These are phyloP conservation scores for Lepilemur septentrionalis DNA, from an alignment of 2,797 vertebrate species.

Conservation along the genomic window DNA sequence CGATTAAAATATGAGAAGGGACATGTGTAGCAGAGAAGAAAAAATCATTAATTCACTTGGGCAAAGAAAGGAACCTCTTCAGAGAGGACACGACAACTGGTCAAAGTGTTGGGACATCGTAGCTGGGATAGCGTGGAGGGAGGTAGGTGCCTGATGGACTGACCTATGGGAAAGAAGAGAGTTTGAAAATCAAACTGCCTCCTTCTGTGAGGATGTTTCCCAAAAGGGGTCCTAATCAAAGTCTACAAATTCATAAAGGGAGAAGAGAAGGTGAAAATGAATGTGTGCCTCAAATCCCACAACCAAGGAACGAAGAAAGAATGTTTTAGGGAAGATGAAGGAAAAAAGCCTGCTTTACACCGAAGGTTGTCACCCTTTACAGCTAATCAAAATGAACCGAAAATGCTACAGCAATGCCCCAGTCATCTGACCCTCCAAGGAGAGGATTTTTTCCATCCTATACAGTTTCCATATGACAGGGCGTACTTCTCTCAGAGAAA, in stretches of 20 bases:
- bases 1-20: neutral
- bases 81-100: neutral
- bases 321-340: neutral
- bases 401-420: neutral
- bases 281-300: neutral
- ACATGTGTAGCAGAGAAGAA: neutral
- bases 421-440: neutral
- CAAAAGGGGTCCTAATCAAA: neutral
- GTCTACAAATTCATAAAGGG: neutral
- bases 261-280: neutral
- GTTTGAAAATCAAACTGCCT: neutral
- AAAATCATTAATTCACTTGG: neutral
- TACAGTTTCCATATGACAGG: slow-evolving; percentile 14
- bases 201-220: neutral
- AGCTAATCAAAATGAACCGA: neutral
- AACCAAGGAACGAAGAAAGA: neutral
- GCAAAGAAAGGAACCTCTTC: neutral
- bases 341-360: neutral
- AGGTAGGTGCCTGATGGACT: neutral
- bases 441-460: neutral
- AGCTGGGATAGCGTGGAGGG: neutral
- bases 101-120: neutral
- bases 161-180: neutral
- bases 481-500: neutral
- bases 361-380: neutral